phyloP scores from a whole-genome alignment of 1,140 invertebrate genomes.

The Drosophila aff. region DNA sequence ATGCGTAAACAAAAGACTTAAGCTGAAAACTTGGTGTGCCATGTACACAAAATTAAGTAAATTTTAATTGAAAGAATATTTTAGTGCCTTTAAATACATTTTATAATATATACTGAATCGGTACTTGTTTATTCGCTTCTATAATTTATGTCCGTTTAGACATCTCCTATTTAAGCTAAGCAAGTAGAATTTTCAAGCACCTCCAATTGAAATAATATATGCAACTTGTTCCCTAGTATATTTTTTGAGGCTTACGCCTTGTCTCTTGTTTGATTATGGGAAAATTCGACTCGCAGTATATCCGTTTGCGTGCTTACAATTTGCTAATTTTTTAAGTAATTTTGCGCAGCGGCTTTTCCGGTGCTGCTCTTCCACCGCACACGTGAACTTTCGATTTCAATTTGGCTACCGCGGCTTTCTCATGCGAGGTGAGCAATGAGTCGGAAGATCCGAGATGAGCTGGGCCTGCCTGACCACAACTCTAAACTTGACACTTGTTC shows the following conservation, averaged over 20 bases:
- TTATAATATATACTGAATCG: too few species aligned
- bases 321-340: conserved; percentile 46
- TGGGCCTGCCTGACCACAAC: conserved; percentile 45
- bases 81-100: background rate
- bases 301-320: conserved; percentile 36
- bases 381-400: conserved; percentile 50
- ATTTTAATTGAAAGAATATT: background rate
- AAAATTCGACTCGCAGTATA: background rate
- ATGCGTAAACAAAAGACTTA: background rate
- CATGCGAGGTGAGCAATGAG: conserved; percentile 28
- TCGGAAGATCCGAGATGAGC: conserved; percentile 25
- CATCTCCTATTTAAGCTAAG: background rate
- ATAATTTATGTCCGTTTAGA: too few species aligned
- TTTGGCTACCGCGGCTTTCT: conserved; percentile 24
- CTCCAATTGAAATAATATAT: background rate
- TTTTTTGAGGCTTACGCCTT: background rate
- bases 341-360: conserved; percentile 33
- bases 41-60: too few species aligned
- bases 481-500: conserved; percentile 64
- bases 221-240: background rate
- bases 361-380: conserved; percentile 28
- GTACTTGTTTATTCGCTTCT: background rate
- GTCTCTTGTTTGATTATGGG: conserved; percentile 17
- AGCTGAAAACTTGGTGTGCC: background rate
- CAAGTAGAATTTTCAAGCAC: background rate